Base-by-base conservation (phyloP, 2,113 vertebrate species). In the Chrysemys picta region DNA sequence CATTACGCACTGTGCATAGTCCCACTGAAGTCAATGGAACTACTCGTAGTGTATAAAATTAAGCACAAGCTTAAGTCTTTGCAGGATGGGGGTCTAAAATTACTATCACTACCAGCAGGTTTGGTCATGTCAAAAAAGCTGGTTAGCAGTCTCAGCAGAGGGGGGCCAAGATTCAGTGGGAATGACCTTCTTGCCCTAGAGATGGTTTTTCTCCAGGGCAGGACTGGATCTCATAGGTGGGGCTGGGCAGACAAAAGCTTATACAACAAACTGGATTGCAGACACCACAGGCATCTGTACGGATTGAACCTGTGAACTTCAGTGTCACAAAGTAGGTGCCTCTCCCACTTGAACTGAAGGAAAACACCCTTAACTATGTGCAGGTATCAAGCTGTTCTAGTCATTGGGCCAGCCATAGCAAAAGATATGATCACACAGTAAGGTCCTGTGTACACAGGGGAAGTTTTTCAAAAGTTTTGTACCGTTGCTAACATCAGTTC, bases 11-110 rank as follows among this genome's bases (percentile, higher is more conserved):
- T 17, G 31, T 31, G 82, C 19, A 42, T 0, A 53, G 53, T 10
- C 80, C 54, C 75, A 6, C 2, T 14, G n/a, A 78, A 83, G 85
- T 16, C 5, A 14, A 22, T 42, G 78, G 25, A 81, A n/a, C 19
- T 53, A 3, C 31, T 79, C 8, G 2, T 1, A 0, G 5, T 19
- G n/a, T 50, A 52, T 75, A 76, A 11, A 35, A 22, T 9, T 84
- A 62, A 10, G 47, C 0, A 4, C 0, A 6, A 11, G n/a, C 9
- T 22, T 10, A 25, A 29, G 25, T 3, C 27, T 85, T 52, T 27
- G 21, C 52, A 93, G 69, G 31, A 56, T 4, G 8, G 17, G 13
- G 38, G 29, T 38, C 0, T 31, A 35, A 38, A 76, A 35, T 82
- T 85, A 42, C 14, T 3, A 7, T 1, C 38, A 24, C 35, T 47